phyloP scores from a whole-genome alignment of 2,888 invertebrate genomes.

The Agrenia bidenticulata region DNA sequence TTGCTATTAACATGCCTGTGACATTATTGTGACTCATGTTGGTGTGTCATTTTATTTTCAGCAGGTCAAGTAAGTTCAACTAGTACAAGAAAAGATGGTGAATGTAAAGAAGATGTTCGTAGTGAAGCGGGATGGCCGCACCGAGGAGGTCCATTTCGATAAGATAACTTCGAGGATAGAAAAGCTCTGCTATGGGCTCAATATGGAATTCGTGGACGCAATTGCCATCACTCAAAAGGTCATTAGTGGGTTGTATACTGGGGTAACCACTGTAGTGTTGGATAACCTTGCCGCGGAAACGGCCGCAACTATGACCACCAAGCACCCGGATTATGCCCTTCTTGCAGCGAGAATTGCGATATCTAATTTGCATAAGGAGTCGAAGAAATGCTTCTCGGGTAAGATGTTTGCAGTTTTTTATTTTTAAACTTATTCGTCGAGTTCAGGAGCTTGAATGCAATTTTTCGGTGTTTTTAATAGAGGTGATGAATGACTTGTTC shows the following conservation, averaged over 20 bases:
- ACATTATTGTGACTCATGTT: too few species aligned
- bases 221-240: slow-evolving; percentile 85
- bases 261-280: slow-evolving; percentile 93
- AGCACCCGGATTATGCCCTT: slow-evolving; percentile 94
- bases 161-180: slow-evolving; percentile 96
- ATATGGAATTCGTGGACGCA: slow-evolving; percentile 96
- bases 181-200: slow-evolving; percentile 91
- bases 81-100: too few species aligned
- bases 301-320: slow-evolving; percentile 96
- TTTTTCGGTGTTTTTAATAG: slow-evolving; percentile 61
- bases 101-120: slow-evolving; percentile 44
- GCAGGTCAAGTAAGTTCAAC: too few species aligned
- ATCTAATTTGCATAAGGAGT: slow-evolving; percentile 97
- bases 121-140: slow-evolving; percentile 68
- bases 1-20: too few species aligned
- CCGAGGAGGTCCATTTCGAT: slow-evolving; percentile 92
- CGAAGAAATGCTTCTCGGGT: slow-evolving; percentile 90
- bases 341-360: slow-evolving; percentile 89
- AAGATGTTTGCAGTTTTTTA: too few species aligned
- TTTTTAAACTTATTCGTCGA: background rate
- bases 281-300: slow-evolving; percentile 98
- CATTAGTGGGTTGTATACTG: slow-evolving; percentile 90
- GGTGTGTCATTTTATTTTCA: too few species aligned
- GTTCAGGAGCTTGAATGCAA: background rate
- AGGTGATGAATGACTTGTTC: slow-evolving; percentile 86